Evolutionary conservation across 2,888 invertebrate species (phyloP), one percentile per base, ranked within the genome.

Genomic region (Arctia plantaginis): DNA sequence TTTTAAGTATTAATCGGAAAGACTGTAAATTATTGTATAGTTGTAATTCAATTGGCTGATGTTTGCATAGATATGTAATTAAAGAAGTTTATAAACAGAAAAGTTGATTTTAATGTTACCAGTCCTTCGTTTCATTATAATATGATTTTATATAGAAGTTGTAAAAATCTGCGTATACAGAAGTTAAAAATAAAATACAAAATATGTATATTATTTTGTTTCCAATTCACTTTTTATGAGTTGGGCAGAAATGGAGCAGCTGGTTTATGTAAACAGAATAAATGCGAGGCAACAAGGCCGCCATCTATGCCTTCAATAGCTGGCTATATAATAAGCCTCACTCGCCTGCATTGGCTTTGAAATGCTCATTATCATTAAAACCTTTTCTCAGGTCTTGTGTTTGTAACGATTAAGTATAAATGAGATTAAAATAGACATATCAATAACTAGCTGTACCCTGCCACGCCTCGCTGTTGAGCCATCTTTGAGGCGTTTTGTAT

Each of bases 21-120:
- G 95, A 95, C 95, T 95, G 95, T 95, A 95, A 93, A 93, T 93
- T 94, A 94, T 93, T 94, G 92, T 93, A 94, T 95, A 94, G 94
- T 90, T 92, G 89, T 93, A 92, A 92, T 92, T 90, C 88, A 88
- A 94, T 92, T 91, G 93, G 93, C 94, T 93, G 93, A 94, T 93
- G 93, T 95, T 94, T 94, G 94, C 94, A 95, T 95, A 95, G 94
- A 89, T 90, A 92, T 90, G 91, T 93, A 93, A 95, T 93, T 94
- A 95, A 95, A 94, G 89, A 93, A 90, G 91, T 95, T 94, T 94
- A 93, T 92, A 93, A 94, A 92, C 88, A 90, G 90, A 83, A 81
- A 67, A 59, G 2, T 39, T 41, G n/a, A 64, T 64, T 67, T 67
- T 44, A 33, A 81, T 86, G 72, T 64, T 27, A 44, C 33, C 62